A percentile compares a stretch with the other conserved stretches of the same genome.
phyloP scores from a whole-genome alignment of 2,888 invertebrate genomes.

The Heliconius sara region DNA sequence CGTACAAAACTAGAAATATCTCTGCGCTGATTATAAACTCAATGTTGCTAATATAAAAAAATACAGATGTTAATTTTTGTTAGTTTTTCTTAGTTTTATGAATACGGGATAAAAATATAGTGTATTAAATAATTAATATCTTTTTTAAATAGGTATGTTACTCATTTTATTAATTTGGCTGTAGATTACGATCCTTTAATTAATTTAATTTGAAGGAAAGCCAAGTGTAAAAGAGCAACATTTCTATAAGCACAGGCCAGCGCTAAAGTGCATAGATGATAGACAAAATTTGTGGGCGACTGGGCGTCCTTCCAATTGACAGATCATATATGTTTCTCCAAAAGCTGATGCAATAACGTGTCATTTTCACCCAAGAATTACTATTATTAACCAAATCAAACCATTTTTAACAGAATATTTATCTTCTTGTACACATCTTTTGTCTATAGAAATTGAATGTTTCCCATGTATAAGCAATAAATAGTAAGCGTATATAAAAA shows the following conservation, averaged over 20 bases:
- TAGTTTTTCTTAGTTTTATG: neutral
- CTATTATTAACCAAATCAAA: no score
- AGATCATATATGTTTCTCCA: neutral
- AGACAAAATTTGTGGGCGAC: neutral
- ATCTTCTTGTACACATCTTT: neutral
- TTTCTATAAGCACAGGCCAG: neutral
- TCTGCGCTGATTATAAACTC: neutral
- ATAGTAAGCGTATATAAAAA: no score
- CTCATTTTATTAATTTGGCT: no score
- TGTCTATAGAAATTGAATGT: neutral
- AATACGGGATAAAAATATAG: neutral
- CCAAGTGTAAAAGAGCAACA: neutral
- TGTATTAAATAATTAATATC: neutral
- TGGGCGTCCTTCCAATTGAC: conserved; percentile 4
- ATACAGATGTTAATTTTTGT: neutral
- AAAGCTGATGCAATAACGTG: conserved; percentile 20
- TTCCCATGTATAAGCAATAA: no score
- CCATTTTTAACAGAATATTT: no score
- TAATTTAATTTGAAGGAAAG: neutral
- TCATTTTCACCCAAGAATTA: neutral
- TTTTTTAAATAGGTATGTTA: no score
- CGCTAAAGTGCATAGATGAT: conserved; percentile 6
- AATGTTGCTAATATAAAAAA: conserved; percentile 4
- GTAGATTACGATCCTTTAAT: no score
- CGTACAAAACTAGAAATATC: conserved; percentile 16